A percentile compares a stretch with the other conserved stretches of the same genome.
Evolutionary conservation across 1,140 invertebrate species (phyloP).

Genomic region (Gryllus bimaculatus): DNA sequence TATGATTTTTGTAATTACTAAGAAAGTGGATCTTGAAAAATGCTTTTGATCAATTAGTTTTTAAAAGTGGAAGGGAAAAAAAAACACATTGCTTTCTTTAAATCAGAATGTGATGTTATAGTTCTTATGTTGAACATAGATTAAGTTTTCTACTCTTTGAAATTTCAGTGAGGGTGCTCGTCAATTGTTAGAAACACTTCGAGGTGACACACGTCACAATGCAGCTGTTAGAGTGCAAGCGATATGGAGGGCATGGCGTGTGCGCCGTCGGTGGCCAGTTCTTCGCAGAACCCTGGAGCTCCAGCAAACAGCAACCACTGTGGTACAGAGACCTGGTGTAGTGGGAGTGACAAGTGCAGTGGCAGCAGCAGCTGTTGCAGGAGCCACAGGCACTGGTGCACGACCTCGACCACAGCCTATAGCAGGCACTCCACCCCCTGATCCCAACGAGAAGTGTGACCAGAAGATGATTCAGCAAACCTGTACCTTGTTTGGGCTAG

Average conservation of each 20-base stretch:
- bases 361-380: constrained; percentile 28
- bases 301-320: constrained; percentile 7
- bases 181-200: constrained; percentile 73
- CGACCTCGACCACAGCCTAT: constrained; percentile 78
- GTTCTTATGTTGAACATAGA: no score
- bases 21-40: no score
- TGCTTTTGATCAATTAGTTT: no score
- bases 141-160: neutral
- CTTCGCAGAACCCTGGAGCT: constrained; percentile 35
- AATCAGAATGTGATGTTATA: no score
- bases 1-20: no score
- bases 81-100: no score
- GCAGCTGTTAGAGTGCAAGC: constrained; percentile 69
- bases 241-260: constrained; percentile 69
- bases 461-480: constrained; percentile 80
- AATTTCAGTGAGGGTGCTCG: constrained; percentile 73
- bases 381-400: constrained; percentile 31
- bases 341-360: neutral
- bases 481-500: constrained; percentile 78
- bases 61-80: no score
- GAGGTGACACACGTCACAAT: constrained; percentile 62
- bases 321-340: neutral
- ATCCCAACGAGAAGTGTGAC: constrained; percentile 68
- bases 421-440: constrained; percentile 68
- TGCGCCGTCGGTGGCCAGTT: constrained; percentile 57